Evolutionary conservation across 2,797 vertebrate species (phyloP), one percentile per base, ranked within the genome.

Genomic region (Phoebastria nigripes): DNA sequence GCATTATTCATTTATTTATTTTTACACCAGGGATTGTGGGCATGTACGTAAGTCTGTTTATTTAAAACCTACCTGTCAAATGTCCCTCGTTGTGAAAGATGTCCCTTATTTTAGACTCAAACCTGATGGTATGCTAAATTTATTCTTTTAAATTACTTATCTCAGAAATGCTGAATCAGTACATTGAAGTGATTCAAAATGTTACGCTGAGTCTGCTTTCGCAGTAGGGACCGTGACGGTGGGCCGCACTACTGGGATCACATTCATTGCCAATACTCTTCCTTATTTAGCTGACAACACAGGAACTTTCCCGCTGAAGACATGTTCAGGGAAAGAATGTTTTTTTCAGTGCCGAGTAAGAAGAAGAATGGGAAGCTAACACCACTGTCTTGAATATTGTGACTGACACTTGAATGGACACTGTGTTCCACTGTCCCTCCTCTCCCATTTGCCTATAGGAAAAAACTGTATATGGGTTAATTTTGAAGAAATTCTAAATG

Each of bases 101-200:
- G 82, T 70, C 46, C 24, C 12, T 66, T 92, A 82, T 96, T 94
- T 94, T 79, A 90, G 62, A 47, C 54, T 70, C 42, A 84, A 92
- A 80, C 25, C 25, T 73, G 59, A 59, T 59, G 67, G 72, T 89
- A 89, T 87, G 84, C 59, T 87, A 58, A 58, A 80, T 94, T 76
- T 94, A 87, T 91, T 93, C 39, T 71, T 91, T 92, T 80, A 77
- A 82, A 95, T 94, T 85, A 55, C 93, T 94, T 94, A n/a, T 37
- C 37, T 77, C 19, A 80, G 41, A 87, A 89, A 91, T 67, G 76
- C 47, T 92, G 93, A 91, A 42, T 91, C 74, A 87, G 63, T 62
- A 55, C 39, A 49, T 77, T 66, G n/a, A 85, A 87, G 55, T 77
- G 35, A 82, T 85, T 89, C 46, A 52, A 87, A 87, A n/a, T 10